Conservation (phyloP, 2,888 invertebrate species). For the Lissonota sp. region DNA sequence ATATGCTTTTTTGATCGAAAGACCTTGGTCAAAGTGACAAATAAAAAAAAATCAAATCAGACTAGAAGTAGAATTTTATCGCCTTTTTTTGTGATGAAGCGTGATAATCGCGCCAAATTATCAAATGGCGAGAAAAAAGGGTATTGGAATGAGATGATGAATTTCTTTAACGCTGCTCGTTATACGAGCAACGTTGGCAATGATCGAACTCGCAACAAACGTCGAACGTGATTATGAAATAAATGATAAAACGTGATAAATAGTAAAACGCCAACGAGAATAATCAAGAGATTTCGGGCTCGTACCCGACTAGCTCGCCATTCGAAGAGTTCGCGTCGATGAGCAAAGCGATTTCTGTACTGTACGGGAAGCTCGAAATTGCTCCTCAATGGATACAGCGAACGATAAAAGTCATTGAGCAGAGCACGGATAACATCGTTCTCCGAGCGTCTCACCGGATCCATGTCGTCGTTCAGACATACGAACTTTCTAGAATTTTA, state of each 20-base stretch:
- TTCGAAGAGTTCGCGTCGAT: conserved; percentile 85
- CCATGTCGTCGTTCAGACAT: conserved; percentile 92
- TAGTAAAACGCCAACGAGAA: conserved; percentile 75
- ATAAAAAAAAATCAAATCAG: background rate
- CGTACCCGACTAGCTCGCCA: conserved; percentile 85
- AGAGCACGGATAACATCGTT: conserved; percentile 89
- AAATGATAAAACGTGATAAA: conserved; percentile 78
- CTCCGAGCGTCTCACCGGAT: conserved; percentile 86
- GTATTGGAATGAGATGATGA: conserved; percentile 4
- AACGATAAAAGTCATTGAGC: conserved; percentile 90
- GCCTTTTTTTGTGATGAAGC: conserved; percentile 1
- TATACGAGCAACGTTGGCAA: conserved; percentile 72
- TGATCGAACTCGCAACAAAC: conserved; percentile 72
- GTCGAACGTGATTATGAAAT: conserved; percentile 78
- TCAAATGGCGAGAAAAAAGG: conserved; percentile 7
- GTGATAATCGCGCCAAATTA: conserved; percentile 42
- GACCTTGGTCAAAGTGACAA: background rate
- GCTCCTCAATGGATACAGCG: conserved; percentile 89
- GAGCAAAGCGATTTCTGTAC: conserved; percentile 89
- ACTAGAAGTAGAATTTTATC: background rate
- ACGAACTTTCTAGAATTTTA: conserved; percentile 88
- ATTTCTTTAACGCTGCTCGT: conserved; percentile 26
- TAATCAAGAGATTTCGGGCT: conserved; percentile 79
- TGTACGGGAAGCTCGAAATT: conserved; percentile 89
- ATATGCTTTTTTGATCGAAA: conserved; percentile 20